Evolutionary conservation across 2,888 invertebrate genomes (phyloP).

Genomic region (Orthosia gracilis): DNA sequence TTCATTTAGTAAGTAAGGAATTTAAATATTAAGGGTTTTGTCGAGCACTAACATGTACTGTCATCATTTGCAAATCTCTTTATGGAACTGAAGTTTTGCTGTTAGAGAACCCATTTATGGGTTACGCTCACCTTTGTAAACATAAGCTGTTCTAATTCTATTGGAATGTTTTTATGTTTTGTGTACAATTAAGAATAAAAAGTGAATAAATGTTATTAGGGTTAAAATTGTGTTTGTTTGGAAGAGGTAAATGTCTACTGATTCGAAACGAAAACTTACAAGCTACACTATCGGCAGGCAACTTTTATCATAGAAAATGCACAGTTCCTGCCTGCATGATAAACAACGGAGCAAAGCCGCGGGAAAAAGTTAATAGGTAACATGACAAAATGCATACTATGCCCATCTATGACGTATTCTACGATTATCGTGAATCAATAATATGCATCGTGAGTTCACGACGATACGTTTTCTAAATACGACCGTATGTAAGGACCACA

Average conservation of each 20-base stretch:
- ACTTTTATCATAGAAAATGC: background rate
- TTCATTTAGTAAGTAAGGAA: too few species aligned
- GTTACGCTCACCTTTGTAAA: too few species aligned
- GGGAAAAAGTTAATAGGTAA: background rate
- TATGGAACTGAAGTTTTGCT: too few species aligned
- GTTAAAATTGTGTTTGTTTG: background rate
- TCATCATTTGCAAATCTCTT: too few species aligned
- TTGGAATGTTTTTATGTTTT: too few species aligned
- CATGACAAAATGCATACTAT: background rate
- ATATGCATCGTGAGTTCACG: constrained; percentile 24
- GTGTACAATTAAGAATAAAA: too few species aligned
- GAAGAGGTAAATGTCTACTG: background rate
- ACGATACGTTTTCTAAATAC: constrained; percentile 39
- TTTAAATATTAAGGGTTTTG: too few species aligned
- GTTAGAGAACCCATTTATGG: too few species aligned
- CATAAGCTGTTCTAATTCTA: too few species aligned
- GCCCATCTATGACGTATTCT: constrained; percentile 30
- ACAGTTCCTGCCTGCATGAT: background rate
- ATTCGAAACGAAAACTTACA: background rate
- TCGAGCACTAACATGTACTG: too few species aligned
- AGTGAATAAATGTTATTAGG: too few species aligned
- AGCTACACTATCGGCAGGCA: too few species aligned
- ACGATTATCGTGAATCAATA: constrained; percentile 27
- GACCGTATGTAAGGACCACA: background rate
- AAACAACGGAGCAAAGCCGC: background rate